These are phyloP conservation scores for Hydrozoanthus gracilis DNA, from an alignment of 92 coral and sea anemone genomes.

Conservation along the genomic window DNA sequence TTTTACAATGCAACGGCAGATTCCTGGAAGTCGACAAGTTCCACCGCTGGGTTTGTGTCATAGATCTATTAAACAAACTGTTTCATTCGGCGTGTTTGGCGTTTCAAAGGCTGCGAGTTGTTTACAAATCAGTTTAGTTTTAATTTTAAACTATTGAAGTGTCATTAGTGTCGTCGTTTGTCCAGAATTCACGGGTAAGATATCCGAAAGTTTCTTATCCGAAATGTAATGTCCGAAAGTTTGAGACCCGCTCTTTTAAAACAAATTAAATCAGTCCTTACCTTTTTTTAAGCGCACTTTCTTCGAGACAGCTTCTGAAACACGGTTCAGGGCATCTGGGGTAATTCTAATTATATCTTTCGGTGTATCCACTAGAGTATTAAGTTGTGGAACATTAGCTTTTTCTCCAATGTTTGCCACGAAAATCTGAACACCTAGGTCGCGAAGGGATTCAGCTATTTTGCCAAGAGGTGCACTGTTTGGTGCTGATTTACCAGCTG, in stretches of 20 bases:
- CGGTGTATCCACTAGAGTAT: constrained; percentile 8
- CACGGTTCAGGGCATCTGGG: constrained; percentile 7
- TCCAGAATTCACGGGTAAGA: no score
- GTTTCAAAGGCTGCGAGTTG: no score
- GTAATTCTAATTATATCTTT: constrained; percentile 1
- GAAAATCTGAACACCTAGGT: constrained; percentile 21
- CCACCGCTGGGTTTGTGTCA: no score
- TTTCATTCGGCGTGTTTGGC: no score
- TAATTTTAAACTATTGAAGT: no score
- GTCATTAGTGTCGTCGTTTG: no score
- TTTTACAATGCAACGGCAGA: no score
- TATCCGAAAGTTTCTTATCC: no score
- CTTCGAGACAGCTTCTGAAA: constrained; percentile 18
- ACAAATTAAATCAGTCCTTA: background rate
- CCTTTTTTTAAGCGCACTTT: constrained; percentile 31
- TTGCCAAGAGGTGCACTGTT: constrained; percentile 38
- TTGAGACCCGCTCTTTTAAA: background rate
- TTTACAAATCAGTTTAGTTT: no score
- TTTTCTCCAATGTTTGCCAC: constrained; percentile 10
- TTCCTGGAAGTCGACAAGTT: no score
- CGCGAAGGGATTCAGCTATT: constrained; percentile 31
- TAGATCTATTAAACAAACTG: no score
- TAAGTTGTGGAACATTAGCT: background rate
- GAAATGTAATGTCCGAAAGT: no score
- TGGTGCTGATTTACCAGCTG: constrained; percentile 36